phyloP scores from a whole-genome alignment of 2,797 vertebrate species.

The Sorex maritimensis region DNA sequence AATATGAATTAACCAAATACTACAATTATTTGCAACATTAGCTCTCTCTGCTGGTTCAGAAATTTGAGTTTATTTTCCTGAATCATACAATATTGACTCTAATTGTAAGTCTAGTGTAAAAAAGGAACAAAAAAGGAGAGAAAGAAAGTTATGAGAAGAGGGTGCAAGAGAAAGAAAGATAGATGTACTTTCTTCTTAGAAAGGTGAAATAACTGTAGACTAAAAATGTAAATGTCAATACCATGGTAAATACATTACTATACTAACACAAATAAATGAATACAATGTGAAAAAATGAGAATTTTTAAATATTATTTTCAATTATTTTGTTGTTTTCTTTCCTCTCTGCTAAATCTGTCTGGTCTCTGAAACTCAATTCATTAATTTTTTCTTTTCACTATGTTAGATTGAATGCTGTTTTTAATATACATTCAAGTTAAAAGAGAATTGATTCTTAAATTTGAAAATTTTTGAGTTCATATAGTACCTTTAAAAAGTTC shows the following conservation, averaged over 20 bases:
- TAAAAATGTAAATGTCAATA: no score
- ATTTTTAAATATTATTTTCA: conserved; percentile 10
- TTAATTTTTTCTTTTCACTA: not conserved
- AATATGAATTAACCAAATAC: not conserved
- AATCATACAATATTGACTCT: not conserved
- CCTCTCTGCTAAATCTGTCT: not conserved
- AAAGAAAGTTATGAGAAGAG: not conserved
- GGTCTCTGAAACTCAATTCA: not conserved
- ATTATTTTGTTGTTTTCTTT: not conserved
- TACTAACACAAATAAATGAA: no score
- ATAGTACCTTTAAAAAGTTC: no score
- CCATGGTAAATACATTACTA: no score
- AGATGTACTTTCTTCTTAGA: not conserved
- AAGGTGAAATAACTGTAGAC: no score
- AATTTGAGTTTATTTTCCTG: not conserved
- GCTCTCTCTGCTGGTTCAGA: not conserved
- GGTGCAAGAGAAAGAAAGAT: no score
- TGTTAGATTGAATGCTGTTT: not conserved
- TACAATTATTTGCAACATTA: not conserved
- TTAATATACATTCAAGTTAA: not conserved
- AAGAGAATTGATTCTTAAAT: not conserved
- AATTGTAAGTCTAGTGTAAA: not conserved
- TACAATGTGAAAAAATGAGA: not conserved
- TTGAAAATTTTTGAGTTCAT: no score
- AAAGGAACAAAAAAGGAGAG: not conserved